phyloP scores from a whole-genome alignment of 2,113 vertebrate genomes.

The Ictalurus furcatus region DNA sequence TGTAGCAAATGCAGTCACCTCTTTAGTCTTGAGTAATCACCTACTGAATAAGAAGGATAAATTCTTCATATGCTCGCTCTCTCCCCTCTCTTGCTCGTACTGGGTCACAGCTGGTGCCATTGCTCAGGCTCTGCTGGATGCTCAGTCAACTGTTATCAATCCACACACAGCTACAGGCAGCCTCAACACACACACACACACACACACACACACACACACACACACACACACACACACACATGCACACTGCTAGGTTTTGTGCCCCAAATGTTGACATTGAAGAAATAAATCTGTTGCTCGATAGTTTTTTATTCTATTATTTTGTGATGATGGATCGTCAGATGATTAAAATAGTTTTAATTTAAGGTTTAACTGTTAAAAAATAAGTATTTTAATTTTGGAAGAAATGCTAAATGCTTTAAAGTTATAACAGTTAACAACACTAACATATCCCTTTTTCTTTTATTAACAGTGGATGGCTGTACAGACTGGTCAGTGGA shows the following conservation, averaged over 20 bases:
- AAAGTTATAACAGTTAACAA: not conserved
- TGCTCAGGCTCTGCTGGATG: constrained; percentile 26
- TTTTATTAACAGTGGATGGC: constrained; percentile 86
- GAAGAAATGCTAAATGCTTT: not conserved
- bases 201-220: constrained; percentile 14
- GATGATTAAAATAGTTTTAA: not conserved
- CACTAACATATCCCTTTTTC: constrained; percentile 32
- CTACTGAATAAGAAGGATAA: not conserved
- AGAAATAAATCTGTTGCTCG: not conserved
- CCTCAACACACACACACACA: constrained; percentile 16
- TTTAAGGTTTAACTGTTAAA: not conserved
- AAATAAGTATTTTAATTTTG: not conserved
- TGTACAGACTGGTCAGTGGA: constrained; percentile 99
- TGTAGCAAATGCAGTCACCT: not conserved
- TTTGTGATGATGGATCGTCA: not conserved
- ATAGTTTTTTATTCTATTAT: not conserved
- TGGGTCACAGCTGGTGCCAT: constrained; percentile 47
- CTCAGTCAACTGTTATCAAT: constrained; percentile 29
- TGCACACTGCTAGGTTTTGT: not conserved
- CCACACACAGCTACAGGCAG: constrained; percentile 23
- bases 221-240: constrained; percentile 13
- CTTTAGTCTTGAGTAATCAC: not conserved
- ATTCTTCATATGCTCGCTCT: not conserved
- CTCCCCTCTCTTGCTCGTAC: constrained; percentile 1
- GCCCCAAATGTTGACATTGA: not conserved